Percentiles rank a stretch among this genome's conserved stretches.
phyloP scores from a whole-genome alignment of 1,140 invertebrate species.

The Drosophila ohnishii region DNA sequence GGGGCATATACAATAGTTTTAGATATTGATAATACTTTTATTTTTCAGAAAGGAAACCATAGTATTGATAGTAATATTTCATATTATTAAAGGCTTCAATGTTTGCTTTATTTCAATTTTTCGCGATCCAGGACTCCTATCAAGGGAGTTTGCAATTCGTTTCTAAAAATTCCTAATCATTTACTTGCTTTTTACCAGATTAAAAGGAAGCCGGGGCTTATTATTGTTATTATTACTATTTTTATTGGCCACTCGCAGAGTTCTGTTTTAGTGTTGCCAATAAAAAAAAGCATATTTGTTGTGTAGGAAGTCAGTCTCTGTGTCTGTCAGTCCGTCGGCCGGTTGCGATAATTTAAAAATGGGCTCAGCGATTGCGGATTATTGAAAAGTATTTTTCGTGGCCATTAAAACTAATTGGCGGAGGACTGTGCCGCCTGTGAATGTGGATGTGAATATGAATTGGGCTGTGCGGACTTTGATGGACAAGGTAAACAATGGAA shows the following conservation, averaged over 20 bases:
- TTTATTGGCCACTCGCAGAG: constrained; percentile 41
- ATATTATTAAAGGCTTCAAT: too few species aligned
- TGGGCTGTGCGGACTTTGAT: constrained; percentile 22
- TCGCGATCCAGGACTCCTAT: not conserved
- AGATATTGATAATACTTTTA: not conserved
- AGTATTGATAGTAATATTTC: too few species aligned
- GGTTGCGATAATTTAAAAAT: constrained; percentile 31
- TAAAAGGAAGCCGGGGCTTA: constrained; percentile 10
- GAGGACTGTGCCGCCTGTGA: constrained; percentile 5
- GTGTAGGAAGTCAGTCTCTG: constrained; percentile 40
- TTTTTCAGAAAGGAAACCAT: too few species aligned
- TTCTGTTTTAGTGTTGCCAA: constrained; percentile 29
- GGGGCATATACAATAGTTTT: not conserved
- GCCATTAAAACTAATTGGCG: constrained; percentile 70
- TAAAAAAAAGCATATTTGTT: not conserved
- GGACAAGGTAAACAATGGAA: constrained; percentile 51
- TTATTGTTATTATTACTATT: constrained; percentile 19
- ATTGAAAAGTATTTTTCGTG: constrained; percentile 45
- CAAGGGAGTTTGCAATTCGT: not conserved
- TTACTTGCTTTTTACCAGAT: not conserved
- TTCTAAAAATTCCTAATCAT: not conserved
- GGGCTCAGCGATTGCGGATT: constrained; percentile 36
- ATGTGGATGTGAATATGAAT: constrained; percentile 25
- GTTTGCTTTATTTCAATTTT: not conserved
- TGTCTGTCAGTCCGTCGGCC: not conserved